Evolutionary conservation across 2,797 vertebrate species (phyloP).

Genomic region (Alauda arvensis): DNA sequence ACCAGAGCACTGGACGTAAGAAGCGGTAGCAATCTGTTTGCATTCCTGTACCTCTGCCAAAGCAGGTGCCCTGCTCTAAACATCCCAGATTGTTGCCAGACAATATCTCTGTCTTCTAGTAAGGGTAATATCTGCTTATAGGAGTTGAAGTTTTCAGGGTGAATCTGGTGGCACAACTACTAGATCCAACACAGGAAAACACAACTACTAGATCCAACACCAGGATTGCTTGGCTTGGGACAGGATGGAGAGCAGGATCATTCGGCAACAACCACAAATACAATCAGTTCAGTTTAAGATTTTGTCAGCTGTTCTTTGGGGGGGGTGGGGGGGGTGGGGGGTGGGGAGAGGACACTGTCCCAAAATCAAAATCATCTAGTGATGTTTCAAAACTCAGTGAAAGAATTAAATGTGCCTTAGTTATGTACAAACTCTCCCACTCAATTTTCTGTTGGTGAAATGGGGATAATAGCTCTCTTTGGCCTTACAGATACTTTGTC

Average conservation of each 20-base stretch:
- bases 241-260: neutral
- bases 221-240: neutral
- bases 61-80: neutral
- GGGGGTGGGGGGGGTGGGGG: no score
- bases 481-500: neutral
- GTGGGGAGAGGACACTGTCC: neutral
- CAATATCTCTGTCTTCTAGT: neutral
- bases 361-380: neutral
- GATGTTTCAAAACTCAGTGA: neutral
- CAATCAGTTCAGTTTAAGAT: neutral
- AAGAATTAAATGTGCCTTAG: neutral
- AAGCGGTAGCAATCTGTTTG: neutral
- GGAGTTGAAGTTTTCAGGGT: neutral
- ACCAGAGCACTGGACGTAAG: neutral
- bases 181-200: neutral
- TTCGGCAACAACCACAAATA: neutral
- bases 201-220: neutral
- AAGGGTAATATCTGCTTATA: neutral
- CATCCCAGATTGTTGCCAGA: neutral
- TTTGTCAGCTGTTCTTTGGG: neutral
- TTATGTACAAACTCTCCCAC: neutral
- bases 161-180: neutral
- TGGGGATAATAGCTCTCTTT: neutral
- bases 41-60: neutral
- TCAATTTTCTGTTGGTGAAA: neutral